Evolutionary conservation across 1,140 invertebrate species (phyloP), one percentile per base, ranked within the genome.

Genomic region (Drosophila lacertosa): DNA sequence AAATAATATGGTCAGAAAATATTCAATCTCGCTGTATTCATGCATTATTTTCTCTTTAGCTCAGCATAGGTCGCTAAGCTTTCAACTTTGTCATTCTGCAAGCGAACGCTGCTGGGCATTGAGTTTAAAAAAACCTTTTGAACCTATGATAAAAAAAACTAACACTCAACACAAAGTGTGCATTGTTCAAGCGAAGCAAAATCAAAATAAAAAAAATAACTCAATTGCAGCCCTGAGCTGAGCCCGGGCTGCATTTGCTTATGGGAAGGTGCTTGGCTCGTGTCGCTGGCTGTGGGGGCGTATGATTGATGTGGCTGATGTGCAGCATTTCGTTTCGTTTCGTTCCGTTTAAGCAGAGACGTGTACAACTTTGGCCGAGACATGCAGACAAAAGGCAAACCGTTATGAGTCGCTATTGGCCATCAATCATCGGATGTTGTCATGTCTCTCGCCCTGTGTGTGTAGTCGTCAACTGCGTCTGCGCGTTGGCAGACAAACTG

Each of bases 301-400:
- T 81, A 68, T 81, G 77, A 81, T 81, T 81, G 78, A 81, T 81
- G 77, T 73, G 73, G 40, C 66, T 81, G 77, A 81, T 81, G 77
- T 67, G 67, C 72, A 69, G 69, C 59, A 45, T 59, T 54, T 65
- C 64, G 42, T 48, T 48, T 35, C 29, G 26, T 22, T 54, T 39
- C 24, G 13, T 26, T 29, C 9, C 9, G 24, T 45, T 63, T 48
- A 54, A 63, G 48, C 50, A 33, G 26, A 64, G 59, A 48, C 66
- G 33, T 55, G 50, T 69, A 26, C 58, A 55, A 13, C 48, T 64
- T 48, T 54, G 50, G 50, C 50, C 47, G 18, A 55, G 18, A n/a
- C n/a, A n/a, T 75, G 45, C 59, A 68, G 73, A 63, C 77, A 81
- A 77, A 54, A 74, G 51, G 47, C 40, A 66, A 71, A 78, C 78